These are phyloP conservation scores for Drosophila punjabiensis DNA, from an alignment of 1,140 invertebrate species.

Conservation along the genomic window DNA sequence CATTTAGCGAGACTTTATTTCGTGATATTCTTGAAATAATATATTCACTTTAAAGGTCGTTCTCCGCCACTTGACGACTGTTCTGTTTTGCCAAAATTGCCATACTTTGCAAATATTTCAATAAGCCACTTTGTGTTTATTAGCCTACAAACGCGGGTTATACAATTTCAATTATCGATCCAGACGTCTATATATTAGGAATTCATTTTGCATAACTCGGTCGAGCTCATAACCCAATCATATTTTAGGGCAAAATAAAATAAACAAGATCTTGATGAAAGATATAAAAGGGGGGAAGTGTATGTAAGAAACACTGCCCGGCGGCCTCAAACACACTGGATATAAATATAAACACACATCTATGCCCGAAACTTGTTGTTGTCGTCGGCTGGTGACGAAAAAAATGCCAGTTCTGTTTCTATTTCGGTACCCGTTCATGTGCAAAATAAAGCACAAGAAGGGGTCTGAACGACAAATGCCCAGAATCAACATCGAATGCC, in stretches of 20 bases:
- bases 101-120: constrained; percentile 24
- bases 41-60: constrained; percentile 4
- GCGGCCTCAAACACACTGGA: constrained; percentile 48
- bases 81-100: constrained; percentile 38
- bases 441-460: constrained; percentile 53
- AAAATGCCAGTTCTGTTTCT: constrained; percentile 56
- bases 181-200: constrained; percentile 20
- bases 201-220: constrained; percentile 9
- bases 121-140: constrained; percentile 25
- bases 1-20: constrained; percentile 44
- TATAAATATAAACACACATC: constrained; percentile 63
- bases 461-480: constrained; percentile 39
- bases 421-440: constrained; percentile 49
- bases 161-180: constrained; percentile 49
- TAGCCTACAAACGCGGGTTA: constrained; percentile 15
- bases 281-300: constrained; percentile 21
- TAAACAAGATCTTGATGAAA: constrained; percentile 22
- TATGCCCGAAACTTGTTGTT: constrained; percentile 47
- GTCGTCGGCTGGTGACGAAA: constrained; percentile 55
- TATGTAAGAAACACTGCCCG: constrained; percentile 17
- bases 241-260: constrained; percentile 41
- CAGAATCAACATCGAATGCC: constrained; percentile 54
- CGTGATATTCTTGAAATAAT: constrained; percentile 27
- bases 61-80: constrained; percentile 18
- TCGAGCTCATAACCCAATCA: constrained; percentile 40